Evolutionary conservation across 2,888 invertebrate genomes (phyloP).

Genomic region (Deilephila elpenor): DNA sequence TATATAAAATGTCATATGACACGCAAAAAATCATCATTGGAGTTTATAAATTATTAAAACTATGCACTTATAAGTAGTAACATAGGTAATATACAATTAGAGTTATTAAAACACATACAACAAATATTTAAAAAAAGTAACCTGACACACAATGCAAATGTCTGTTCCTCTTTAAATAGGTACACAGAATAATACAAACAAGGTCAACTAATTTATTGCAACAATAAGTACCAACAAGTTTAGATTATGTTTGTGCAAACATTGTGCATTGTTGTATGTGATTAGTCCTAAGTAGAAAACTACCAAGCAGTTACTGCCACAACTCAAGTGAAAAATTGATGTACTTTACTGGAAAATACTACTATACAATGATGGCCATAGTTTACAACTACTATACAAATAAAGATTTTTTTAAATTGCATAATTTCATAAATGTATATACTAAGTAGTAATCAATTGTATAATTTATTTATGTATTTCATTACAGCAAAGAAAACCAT

Average conservation of each 20-base stretch:
- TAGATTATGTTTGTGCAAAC: not conserved
- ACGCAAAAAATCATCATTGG: slow-evolving; percentile 76
- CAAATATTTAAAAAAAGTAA: too few species aligned
- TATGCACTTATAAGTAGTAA: too few species aligned
- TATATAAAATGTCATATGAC: slow-evolving; percentile 80
- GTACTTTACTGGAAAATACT: not conserved
- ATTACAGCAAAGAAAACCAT: too few species aligned
- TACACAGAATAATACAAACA: not conserved
- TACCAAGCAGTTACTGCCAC: slow-evolving; percentile 7
- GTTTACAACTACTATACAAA: too few species aligned
- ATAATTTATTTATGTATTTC: too few species aligned
- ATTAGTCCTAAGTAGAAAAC: not conserved
- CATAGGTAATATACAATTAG: too few species aligned
- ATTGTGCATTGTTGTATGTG: not conserved
- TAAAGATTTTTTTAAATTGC: too few species aligned
- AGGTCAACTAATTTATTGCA: not conserved
- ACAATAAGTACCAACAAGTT: not conserved
- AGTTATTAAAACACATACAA: too few species aligned
- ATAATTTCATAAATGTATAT: too few species aligned
- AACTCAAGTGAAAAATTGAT: not conserved
- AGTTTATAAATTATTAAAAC: not conserved
- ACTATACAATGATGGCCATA: too few species aligned
- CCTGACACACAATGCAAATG: not conserved
- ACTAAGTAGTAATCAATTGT: too few species aligned
- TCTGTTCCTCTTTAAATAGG: not conserved